Base-by-base conservation (phyloP, 2,113 vertebrate genomes). In the Gorsachius goisagi region DNA sequence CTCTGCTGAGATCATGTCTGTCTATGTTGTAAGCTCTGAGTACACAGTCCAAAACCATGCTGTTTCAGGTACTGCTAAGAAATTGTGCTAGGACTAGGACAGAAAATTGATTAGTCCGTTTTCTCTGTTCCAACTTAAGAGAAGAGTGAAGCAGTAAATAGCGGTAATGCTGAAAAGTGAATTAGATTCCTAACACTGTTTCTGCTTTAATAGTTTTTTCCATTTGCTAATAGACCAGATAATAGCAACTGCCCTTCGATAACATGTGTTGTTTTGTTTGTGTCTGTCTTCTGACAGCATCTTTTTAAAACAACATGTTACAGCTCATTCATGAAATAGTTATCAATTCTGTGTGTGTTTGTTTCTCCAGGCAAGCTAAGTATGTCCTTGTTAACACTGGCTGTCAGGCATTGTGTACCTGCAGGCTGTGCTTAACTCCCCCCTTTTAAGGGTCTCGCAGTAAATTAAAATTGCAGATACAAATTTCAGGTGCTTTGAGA, bases 191-290 rank as follows among this genome's bases (percentile, higher is more conserved):
- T 94, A 94, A 89, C 85, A 81, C 82, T 80, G 64, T 95, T 97
- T 93, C 88, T 94, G 68, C 77, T 93, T 94, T 95, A 96, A 96
- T 90, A 96, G 93, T 95, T 96, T 95, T 95, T 97, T 91, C 89
- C 94, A 94, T 96, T 97, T 95, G 87, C 91, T 97, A 97, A 97
- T 97, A 97, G 89, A 67, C 84, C 77, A 80, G 87, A 93, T 97
- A 97, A 96, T 96, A 97, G 83, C 83, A 92, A 72, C 76, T 95
- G 95, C 68, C 76, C 86, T 96, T 93, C 93, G 93, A 60, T 89
- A 97, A 87, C 88, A 72, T 74, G 86, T 78, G 69, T 71, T 93
- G 72, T 68, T 97, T 88, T 97, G 84, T 95, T 92, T 91, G 84
- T 85, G 75, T 94, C 80, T 92, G 92, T 93, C 86, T 90, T 95